Percentiles rank a stretch among this genome's conserved stretches.
Evolutionary conservation across 1,140 invertebrate genomes (phyloP).

Genomic region (Eriocheir sinensis): DNA sequence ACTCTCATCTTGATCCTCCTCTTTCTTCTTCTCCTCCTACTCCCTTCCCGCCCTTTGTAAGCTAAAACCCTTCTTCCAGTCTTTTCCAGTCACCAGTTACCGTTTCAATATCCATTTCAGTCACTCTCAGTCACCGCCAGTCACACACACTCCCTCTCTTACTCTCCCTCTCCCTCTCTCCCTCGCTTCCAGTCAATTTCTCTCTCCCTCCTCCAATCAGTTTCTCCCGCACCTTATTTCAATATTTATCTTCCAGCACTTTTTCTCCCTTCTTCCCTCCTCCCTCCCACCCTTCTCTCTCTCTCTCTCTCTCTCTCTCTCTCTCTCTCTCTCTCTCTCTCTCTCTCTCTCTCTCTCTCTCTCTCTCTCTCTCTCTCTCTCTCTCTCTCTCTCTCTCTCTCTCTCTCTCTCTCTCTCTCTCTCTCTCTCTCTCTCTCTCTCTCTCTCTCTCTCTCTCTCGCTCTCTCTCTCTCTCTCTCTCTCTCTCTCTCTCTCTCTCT

Average conservation of each 20-base stretch:
- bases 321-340: neutral
- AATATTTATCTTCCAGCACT: neutral
- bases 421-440: neutral
- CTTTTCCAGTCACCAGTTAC: conserved; percentile 1
- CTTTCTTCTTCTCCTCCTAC: neutral
- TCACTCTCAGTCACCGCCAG: conserved; percentile 1
- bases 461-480: neutral
- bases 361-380: neutral
- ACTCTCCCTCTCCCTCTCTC: neutral
- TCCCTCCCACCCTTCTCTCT: neutral
- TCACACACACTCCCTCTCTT: neutral
- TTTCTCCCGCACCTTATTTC: conserved; percentile 11
- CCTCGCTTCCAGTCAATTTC: neutral
- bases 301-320: neutral
- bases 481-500: neutral
- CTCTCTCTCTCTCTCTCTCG: neutral
- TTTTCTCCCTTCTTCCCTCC: neutral
- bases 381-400: neutral
- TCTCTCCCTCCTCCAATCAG: conserved; percentile 17
- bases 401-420: neutral
- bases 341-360: neutral
- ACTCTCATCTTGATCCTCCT: neutral
- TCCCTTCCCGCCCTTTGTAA: neutral
- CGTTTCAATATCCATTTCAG: conserved; percentile 12
- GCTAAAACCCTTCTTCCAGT: neutral